Evolutionary conservation across 2,113 vertebrate genomes (phyloP).

Genomic region (Myiozetetes cayanensis): DNA sequence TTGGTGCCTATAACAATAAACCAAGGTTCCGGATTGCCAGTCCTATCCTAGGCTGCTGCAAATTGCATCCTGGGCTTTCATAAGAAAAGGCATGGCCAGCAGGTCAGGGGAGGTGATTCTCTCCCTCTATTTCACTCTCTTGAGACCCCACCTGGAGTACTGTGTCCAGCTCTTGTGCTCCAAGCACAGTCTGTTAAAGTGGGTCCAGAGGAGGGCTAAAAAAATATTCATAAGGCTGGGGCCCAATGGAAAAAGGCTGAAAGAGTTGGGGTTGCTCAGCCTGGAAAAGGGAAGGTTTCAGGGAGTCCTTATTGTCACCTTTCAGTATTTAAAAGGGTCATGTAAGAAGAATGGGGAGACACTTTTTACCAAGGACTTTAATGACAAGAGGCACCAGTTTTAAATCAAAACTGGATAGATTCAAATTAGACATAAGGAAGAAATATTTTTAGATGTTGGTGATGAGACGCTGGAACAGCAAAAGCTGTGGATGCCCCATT

Average conservation of each 20-base stretch:
- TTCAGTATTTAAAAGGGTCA: background rate
- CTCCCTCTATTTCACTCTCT: rapidly evolving
- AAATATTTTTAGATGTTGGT: background rate
- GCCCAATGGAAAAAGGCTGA: background rate
- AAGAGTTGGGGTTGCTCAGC: background rate
- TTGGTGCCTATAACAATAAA: background rate
- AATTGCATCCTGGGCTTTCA: background rate
- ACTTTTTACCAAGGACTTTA: background rate
- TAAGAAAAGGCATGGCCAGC: background rate
- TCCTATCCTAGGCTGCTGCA: background rate
- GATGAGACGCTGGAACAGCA: background rate
- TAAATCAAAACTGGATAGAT: rapidly evolving
- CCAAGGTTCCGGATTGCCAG: background rate
- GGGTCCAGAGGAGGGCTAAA: background rate
- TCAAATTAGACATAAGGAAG: background rate
- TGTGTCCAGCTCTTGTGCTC: background rate
- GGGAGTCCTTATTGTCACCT: background rate
- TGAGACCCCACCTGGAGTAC: background rate
- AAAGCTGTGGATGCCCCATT: background rate
- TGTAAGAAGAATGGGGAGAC: background rate
- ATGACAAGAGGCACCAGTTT: background rate
- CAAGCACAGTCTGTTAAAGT: rapidly evolving
- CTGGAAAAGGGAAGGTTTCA: background rate
- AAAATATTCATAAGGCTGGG: background rate
- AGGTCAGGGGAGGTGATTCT: background rate